Evolutionary conservation across 2,113 vertebrate species (phyloP), one percentile per base, ranked within the genome.

Genomic region (Abramis brama): DNA sequence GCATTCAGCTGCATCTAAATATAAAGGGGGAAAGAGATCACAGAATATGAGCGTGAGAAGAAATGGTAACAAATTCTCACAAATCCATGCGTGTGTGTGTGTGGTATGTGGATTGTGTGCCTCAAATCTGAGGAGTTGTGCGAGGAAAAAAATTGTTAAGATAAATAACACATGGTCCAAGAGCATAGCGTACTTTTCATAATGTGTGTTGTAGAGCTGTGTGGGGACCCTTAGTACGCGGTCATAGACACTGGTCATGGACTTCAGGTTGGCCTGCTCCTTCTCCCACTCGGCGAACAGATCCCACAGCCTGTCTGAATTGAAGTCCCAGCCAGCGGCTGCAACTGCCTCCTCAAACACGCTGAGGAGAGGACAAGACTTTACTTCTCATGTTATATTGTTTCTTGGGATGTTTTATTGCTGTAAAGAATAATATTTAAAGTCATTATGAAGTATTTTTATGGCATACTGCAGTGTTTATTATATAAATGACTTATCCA

Each of bases 231-330:
- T 89, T 7, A 97, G 94, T 64, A 95, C 92, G 33, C 94, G 84
- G 91, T 96, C 95, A 23, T 95, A 94, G 45, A 97, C 90, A 0
- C 89, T 90, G 0, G 94, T 90, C 27, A 95, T 93, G 0, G 93
- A 94, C 43, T 73, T 93, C 39, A 94, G 91, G 78, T 96, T 93
- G 0, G 94, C 95, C 62, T 95, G 96, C 83, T 96, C 94, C 59
- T 93, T 95, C 90, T 97, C 96, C 96, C 96, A 97, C 47, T 96
- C 95, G 2, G 94, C 89, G 4, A 96, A 97, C 5, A 96, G 91
- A 79, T 96, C 96, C 96, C 96, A 97, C 4, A 97, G 93, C 0
- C 95, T 93, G 87, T 97, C 96, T 0, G 96, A 97, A 68, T 95
- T 95, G 91, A 96, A 97, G 83, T 97, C 96, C 89, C 95, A 89